Evolutionary conservation across 2,797 vertebrate genomes (phyloP), one percentile per base, ranked within the genome.

Genomic region (Alcedo quadribrachys): DNA sequence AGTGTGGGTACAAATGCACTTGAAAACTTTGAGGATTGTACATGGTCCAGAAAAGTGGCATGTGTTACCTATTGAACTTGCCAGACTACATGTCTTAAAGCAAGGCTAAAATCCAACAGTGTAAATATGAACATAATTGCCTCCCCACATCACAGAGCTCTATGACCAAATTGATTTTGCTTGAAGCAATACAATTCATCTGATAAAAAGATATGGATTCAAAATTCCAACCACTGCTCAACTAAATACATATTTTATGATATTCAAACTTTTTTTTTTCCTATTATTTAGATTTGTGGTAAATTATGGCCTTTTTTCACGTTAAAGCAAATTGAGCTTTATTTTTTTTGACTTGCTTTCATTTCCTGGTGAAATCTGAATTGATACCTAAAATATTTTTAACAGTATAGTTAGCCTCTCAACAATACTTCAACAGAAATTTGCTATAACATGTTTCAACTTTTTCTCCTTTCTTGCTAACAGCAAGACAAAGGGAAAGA

Each of bases 41-140:
- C 0, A 0, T 8, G 15, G 35, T 33, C 16, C 28, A 43, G 54
- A 54, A 45, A 76, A 73, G n/a, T 2, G 30, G 15, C 37, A 42
- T 13, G 2, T 0, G 3, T 25, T 35, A 32, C 51, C 51, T 67
- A 11, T 0, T 30, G 21, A 57, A 21, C 12, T 4, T 4, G 7
- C 15, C 60, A 33, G 25, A 27, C 25, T 32, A 15, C 5, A 35
- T n/a, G 62, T 73, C 53, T 54, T 48, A 81, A 62, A 74, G 21
- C 9, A 37, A 28, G n/a, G 55, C 60, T 57, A 63, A 70, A 81
- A 55, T 54, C 40, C 58, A 8, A 8, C 1, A 8, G 14, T 4
- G 3, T 3, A 48, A 17, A 35, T 30, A 32, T 2, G 9, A 78
- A 60, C 5, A 2, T 2, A 67, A 27, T 2, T 7, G 13, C 67